These are phyloP conservation scores for Corydoras maculifer DNA, from an alignment of 2,113 vertebrate species.

Conservation along the genomic window DNA sequence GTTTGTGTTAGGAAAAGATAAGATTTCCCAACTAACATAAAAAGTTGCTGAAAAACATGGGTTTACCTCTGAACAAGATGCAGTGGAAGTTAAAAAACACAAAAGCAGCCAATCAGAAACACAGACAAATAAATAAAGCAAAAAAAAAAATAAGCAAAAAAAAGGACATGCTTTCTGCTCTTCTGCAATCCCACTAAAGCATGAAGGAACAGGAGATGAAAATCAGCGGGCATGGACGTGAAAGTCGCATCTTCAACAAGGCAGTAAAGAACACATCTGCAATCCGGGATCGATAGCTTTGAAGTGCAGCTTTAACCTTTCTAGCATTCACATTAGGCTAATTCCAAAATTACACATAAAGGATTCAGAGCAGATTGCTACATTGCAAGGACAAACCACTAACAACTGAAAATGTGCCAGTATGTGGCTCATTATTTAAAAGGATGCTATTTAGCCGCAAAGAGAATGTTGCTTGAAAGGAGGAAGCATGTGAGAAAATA, in stretches of 20 bases:
- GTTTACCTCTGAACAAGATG: not conserved
- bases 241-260: slow-evolving; percentile 2
- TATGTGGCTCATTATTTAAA: not conserved
- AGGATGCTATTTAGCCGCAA: no score
- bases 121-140: not conserved
- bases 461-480: no score
- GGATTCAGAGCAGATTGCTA: slow-evolving; percentile 4
- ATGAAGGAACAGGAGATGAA: slow-evolving; percentile 2
- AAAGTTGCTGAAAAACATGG: not conserved
- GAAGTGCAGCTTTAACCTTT: slow-evolving; percentile 4
- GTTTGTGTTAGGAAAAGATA: not conserved
- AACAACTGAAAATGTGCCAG: not conserved
- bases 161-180: not conserved
- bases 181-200: not conserved
- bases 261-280: slow-evolving; percentile 5
- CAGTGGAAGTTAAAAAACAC: not conserved
- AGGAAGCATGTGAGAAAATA: no score
- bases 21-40: not conserved
- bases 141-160: not conserved
- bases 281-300: slow-evolving; percentile 13
- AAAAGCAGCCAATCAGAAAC: not conserved
- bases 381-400: not conserved
- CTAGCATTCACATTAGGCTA: slow-evolving; percentile 13
- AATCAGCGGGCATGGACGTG: slow-evolving; percentile 4
- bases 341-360: slow-evolving; percentile 6